phyloP scores from a whole-genome alignment of 2,113 vertebrate genomes.

The Menidia beryllina region DNA sequence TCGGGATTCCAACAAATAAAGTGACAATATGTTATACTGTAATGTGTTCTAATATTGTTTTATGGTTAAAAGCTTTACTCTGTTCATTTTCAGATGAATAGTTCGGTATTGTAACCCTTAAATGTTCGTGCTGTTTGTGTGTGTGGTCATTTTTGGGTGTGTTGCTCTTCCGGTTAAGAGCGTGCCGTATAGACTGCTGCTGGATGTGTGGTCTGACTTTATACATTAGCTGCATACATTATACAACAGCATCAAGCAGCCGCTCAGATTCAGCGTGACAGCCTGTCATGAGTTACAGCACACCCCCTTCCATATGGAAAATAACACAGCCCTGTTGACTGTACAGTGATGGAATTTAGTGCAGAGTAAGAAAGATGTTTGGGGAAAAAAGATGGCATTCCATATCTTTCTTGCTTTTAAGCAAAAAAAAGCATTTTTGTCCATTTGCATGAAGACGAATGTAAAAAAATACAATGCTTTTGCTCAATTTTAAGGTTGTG shows the following conservation, averaged over 20 bases:
- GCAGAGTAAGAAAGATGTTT: conserved; percentile 7
- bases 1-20: too few relatives aligned
- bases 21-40: too few relatives aligned
- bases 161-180: conserved; percentile 59
- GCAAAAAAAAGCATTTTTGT: too few relatives aligned
- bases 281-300: conserved; percentile 58
- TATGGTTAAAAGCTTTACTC: too few relatives aligned
- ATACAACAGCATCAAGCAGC: conserved; percentile 49
- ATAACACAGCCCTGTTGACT: conserved; percentile 11
- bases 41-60: too few relatives aligned
- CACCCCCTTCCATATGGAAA: conserved; percentile 32
- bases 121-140: not conserved
- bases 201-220: conserved; percentile 41
- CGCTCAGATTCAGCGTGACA: conserved; percentile 51
- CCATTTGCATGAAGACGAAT: too few relatives aligned
- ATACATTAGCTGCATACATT: conserved; percentile 70
- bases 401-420: too few relatives aligned
- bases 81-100: too few relatives aligned
- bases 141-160: conserved; percentile 26
- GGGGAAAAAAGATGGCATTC: too few relatives aligned
- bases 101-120: too few relatives aligned
- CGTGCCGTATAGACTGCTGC: conserved; percentile 51
- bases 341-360: conserved; percentile 7
- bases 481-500: too few relatives aligned
- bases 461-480: too few relatives aligned